Evolutionary conservation across 1,140 invertebrate species (phyloP).

Genomic region (Leptoteleia sp.): DNA sequence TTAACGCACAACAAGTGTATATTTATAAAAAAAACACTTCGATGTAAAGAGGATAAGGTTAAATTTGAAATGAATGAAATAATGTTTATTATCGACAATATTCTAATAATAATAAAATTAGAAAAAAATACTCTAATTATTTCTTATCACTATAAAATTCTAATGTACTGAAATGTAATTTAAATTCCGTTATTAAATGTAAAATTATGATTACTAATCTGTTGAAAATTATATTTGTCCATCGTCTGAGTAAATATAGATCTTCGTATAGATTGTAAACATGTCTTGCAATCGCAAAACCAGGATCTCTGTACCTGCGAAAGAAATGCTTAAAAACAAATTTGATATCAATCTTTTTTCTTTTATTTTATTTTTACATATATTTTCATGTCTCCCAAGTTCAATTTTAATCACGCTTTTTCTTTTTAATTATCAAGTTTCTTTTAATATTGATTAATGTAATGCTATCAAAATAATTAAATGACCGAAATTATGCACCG

Average conservation of each 20-base stretch:
- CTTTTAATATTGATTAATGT: not conserved
- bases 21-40: no score
- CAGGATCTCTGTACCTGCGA: not conserved
- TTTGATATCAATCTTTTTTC: constrained; percentile 16
- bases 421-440: constrained; percentile 1
- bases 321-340: not conserved
- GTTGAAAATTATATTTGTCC: constrained; percentile 4
- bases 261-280: constrained; percentile 11
- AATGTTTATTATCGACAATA: no score
- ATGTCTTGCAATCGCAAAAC: constrained; percentile 8
- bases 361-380: no score
- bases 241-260: constrained; percentile 3
- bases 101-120: no score
- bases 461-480: constrained; percentile 6
- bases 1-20: no score
- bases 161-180: no score
- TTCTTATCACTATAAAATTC: not conserved
- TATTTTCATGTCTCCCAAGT: not conserved
- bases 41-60: no score
- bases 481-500: constrained; percentile 9
- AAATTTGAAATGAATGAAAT: no score
- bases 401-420: not conserved
- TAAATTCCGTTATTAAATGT: not conserved
- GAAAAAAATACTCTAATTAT: no score
- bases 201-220: constrained; percentile 2